Base-by-base conservation (phyloP, 2,888 invertebrate species). In the Osmoderma eremita region DNA sequence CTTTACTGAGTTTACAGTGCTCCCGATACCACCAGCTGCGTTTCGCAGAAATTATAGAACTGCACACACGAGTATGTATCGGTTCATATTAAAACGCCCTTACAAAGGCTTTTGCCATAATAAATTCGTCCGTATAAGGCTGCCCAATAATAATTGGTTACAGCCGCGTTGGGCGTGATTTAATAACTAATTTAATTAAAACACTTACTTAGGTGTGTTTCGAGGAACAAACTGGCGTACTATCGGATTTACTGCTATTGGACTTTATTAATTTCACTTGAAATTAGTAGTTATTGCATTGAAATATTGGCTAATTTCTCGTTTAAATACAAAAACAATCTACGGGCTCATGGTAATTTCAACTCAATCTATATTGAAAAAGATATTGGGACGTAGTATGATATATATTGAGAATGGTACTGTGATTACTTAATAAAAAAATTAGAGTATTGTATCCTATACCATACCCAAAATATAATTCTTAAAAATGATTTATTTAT, bases 151-250 rank as follows among this genome's bases (percentile, higher is more conserved):
- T 41, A 41, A 41, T 41, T 41, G 41, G 10, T 41, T 41, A 3
- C 41, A 41, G 41, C 10, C 41, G 41, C 12, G 12, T 12, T 41
- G 41, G 41, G 13, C 41, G 41, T 41, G 41, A 41, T 3, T 41
- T 13, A 41, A 41, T 41, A 42, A 13, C 42, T 42, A 42, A 42
- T 42, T 42, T 42, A 42, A 42, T 41, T 42, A 42, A 42, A 42
- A 42, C 17, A 42, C 30, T 24, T 24, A 30, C 30, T 42, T 42
- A 42, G 13, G 4, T 42, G 42, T 42, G 42, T 42, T 42, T 42
- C 42, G 4, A 3, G 42, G 17, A 15, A 42, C 42, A 13, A 17
- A 17, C 6, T 42, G 15, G 13, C 17, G 17, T 17, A 8, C 17
- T 6, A 13, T 2, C 6, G 13, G 17, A 42, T 42, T 42, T 17